Evolutionary conservation across 2,888 invertebrate genomes (phyloP), one percentile per base, ranked within the genome.

Genomic region (Phyllotreta cruciferae): DNA sequence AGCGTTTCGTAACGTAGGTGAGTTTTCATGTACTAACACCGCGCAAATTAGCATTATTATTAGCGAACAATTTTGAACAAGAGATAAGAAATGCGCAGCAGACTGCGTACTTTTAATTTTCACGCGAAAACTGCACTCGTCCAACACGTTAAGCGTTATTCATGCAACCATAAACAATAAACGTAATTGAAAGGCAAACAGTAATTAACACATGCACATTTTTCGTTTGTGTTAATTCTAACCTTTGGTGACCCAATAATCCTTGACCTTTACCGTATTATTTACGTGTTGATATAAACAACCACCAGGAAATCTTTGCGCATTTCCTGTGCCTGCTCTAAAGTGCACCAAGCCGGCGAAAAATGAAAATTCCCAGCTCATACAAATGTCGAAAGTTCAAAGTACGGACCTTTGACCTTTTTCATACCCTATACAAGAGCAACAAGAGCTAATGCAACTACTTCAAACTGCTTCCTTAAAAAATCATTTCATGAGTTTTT

Each of bases 351-450:
- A 56, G 13, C 34, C 38, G 37, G 49, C 49, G 57, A 49, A 57
- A 39, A 49, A 39, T 41, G 34, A 53, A 49, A 11, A 56, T 41
- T 36, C 14, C 5, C n/a, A 10, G 38, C 13, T 38, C 39, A 39
- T 13, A 37, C 36, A 58, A 58, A 58, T 41, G 58, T 58, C 58
- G n/a, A 42, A 14, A 35, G 58, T 41, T 52, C 39, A 41, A 50
- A 50, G 14, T 11, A 6, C 10, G 38, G 7, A 41, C 49, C 50
- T 57, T 35, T 58, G 58, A 50, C 50, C 50, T 58, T 58, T 36
- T 37, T 9, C 41, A 4, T 4, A 24, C 24, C 4, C 24, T 24
- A 24, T 4, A 24, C 24, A 24, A 11, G 24, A 45, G 3, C 24
- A 45, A 24, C 24, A 8, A 45, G 13, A 14, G 44, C 4, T 44